Percentiles rank a stretch among this genome's conserved stretches.
Conservation (phyloP, 1,140 invertebrate species). For the Calephelis virginiensis region DNA sequence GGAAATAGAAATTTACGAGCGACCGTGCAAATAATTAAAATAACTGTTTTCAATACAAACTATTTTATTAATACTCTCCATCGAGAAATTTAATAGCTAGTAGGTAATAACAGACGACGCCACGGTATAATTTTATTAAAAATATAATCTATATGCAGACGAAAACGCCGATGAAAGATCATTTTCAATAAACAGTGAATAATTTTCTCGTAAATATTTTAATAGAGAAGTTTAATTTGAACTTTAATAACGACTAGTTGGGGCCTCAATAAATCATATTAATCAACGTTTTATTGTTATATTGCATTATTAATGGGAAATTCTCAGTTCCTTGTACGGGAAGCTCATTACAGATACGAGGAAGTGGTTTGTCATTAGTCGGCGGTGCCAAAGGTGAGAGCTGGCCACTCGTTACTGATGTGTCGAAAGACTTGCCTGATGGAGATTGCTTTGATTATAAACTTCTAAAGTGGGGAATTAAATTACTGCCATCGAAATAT, state of each 20-base stretch:
- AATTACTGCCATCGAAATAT: background rate
- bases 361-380: slow-evolving; percentile 11
- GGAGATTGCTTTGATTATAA: background rate
- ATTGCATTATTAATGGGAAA: background rate
- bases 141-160: too few relatives aligned
- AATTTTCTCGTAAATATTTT: too few relatives aligned
- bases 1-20: too few relatives aligned
- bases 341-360: slow-evolving; percentile 12
- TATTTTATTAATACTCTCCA: too few relatives aligned
- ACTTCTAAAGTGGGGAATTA: background rate
- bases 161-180: too few relatives aligned
- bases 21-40: too few relatives aligned
- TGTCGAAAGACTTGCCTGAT: slow-evolving; percentile 7
- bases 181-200: too few relatives aligned
- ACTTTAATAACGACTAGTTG: background rate
- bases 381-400: slow-evolving; percentile 10
- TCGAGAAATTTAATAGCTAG: too few relatives aligned
- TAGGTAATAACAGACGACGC: too few relatives aligned
- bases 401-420: slow-evolving; percentile 8
- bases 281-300: slow-evolving; percentile 11
- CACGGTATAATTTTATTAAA: too few relatives aligned
- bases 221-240: too few relatives aligned
- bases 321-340: background rate
- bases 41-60: too few relatives aligned
- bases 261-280: slow-evolving; percentile 5